Percentiles rank a stretch among this genome's conserved stretches.
Evolutionary conservation across 2,113 vertebrate species (phyloP).

Genomic region (Nyctereutes procyonoides): DNA sequence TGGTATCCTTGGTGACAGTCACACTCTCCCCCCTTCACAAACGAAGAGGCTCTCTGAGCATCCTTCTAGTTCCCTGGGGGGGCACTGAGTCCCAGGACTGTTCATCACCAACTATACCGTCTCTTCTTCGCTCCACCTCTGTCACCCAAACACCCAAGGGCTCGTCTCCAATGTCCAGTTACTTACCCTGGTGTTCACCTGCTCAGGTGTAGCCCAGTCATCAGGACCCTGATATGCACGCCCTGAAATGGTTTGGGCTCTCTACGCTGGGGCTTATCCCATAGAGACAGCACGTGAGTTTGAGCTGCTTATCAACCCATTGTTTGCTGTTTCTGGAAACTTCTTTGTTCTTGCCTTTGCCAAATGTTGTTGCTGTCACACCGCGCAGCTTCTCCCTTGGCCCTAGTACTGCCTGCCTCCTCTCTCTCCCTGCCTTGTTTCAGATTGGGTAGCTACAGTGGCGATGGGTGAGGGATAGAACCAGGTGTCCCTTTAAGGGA

Average conservation of each 20-base stretch:
- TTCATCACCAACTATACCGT: neutral
- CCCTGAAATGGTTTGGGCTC: constrained; percentile 59
- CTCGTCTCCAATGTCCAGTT: neutral
- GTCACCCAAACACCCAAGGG: too few relatives aligned
- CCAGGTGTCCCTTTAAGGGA: neutral
- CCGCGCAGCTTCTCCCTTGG: constrained; percentile 42
- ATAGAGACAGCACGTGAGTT: constrained; percentile 21
- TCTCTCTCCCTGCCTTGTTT: constrained; percentile 66
- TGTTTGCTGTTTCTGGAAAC: constrained; percentile 73
- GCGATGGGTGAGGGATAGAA: neutral
- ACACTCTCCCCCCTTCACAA: neutral
- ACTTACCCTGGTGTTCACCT: neutral
- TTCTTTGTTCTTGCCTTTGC: constrained; percentile 69
- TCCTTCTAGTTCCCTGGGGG: neutral
- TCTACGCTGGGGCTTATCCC: constrained; percentile 62
- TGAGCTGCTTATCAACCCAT: constrained; percentile 62
- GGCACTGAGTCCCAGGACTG: neutral
- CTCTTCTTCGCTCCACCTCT: too few relatives aligned
- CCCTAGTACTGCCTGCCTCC: constrained; percentile 28
- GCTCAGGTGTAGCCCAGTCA: neutral
- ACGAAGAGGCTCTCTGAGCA: neutral
- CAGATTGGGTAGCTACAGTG: constrained; percentile 23
- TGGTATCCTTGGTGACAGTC: neutral
- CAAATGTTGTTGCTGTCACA: constrained; percentile 82
- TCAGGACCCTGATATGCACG: constrained; percentile 49